phyloP scores from a whole-genome alignment of 2,888 invertebrate species.

The Orthosia gracilis region DNA sequence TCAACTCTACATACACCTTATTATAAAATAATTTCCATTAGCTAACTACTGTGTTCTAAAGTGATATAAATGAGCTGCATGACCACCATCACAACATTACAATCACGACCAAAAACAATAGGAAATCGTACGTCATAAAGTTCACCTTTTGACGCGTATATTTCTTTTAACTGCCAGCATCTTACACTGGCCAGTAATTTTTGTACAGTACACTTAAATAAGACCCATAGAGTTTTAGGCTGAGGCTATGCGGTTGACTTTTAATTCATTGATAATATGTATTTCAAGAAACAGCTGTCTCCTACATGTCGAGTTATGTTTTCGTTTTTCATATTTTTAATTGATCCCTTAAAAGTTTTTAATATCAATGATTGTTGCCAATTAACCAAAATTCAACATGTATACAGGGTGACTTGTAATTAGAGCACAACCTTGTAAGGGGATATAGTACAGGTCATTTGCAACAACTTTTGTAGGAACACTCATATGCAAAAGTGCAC shows the following conservation, averaged over 20 bases:
- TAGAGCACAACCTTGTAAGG: too few relatives aligned
- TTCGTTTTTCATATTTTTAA: too few relatives aligned
- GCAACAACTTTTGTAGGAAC: too few relatives aligned
- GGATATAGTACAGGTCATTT: too few relatives aligned
- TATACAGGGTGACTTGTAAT: too few relatives aligned
- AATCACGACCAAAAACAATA: conserved; percentile 28
- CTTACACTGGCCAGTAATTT: conserved; percentile 12
- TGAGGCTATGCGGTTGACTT: too few relatives aligned
- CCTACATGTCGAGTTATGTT: too few relatives aligned
- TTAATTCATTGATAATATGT: not conserved
- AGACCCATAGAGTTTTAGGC: not conserved
- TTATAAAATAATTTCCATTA: conserved; percentile 18
- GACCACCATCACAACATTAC: not conserved
- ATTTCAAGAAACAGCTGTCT: not conserved
- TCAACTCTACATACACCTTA: not conserved
- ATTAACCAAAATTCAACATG: not conserved
- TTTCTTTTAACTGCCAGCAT: conserved; percentile 20
- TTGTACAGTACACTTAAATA: conserved; percentile 10
- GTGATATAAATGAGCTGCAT: conserved; percentile 6
- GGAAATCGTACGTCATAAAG: conserved; percentile 9
- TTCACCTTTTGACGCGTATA: not conserved
- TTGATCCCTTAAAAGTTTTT: too few relatives aligned
- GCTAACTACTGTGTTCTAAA: conserved; percentile 11
- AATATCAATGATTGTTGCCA: not conserved
- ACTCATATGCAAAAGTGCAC: too few relatives aligned